Evolutionary conservation across 2,888 invertebrate genomes (phyloP).

Genomic region (Lochmaea crataegi): DNA sequence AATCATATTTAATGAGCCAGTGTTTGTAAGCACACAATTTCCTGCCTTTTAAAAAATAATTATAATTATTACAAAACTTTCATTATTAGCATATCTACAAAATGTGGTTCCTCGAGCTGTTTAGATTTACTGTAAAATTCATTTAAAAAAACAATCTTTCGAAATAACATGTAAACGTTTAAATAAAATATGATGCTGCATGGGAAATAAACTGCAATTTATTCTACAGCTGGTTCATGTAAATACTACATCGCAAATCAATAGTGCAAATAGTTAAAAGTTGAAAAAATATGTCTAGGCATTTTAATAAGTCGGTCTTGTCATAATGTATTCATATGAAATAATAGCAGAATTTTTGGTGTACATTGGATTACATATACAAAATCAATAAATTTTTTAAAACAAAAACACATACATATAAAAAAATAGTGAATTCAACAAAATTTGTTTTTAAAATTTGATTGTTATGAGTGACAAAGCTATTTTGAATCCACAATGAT

Average conservation of each 20-base stretch:
- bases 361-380: constrained; percentile 1
- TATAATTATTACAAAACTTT: too few species aligned
- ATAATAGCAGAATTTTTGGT: constrained; percentile 12
- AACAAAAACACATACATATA: constrained; percentile 33
- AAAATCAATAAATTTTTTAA: constrained; percentile 1
- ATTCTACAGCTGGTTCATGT: not conserved
- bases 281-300: not conserved
- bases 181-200: not conserved
- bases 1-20: too few species aligned
- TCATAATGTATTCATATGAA: not conserved
- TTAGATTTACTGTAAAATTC: not conserved
- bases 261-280: not conserved
- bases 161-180: not conserved
- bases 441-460: constrained; percentile 33
- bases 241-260: not conserved
- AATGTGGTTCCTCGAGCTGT: not conserved
- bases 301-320: not conserved
- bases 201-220: not conserved
- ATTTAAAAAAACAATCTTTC: not conserved
- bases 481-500: constrained; percentile 42
- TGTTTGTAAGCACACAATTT: too few species aligned
- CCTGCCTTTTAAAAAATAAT: too few species aligned
- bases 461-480: constrained; percentile 39
- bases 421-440: constrained; percentile 43
- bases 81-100: too few species aligned